Conservation (phyloP, 2,797 vertebrate genomes). For the Argya squamiceps region DNA sequence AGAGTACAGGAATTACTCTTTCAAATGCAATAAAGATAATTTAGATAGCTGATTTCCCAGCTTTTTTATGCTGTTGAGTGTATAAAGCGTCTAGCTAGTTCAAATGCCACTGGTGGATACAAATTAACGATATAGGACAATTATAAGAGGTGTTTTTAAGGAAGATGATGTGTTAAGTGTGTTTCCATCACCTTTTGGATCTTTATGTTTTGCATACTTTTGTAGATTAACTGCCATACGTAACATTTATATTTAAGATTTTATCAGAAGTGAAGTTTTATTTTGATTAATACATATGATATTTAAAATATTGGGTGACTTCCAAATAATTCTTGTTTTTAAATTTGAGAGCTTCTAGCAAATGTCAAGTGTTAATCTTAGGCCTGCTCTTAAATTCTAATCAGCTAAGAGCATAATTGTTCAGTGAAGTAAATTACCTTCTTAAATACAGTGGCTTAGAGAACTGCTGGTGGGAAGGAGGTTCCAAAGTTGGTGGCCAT, state of each 20-base stretch:
- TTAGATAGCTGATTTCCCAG: background rate
- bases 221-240: background rate
- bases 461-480: background rate
- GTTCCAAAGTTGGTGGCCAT: background rate
- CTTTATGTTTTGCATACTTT: background rate
- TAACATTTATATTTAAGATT: background rate
- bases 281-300: slow-evolving; percentile 19
- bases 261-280: background rate
- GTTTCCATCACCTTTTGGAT: background rate
- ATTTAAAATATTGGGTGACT: slow-evolving; percentile 32
- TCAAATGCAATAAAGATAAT: background rate
- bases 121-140: background rate
- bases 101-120: background rate
- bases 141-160: background rate
- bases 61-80: background rate
- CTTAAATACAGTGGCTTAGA: background rate
- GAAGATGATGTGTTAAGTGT: background rate
- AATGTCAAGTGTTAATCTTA: slow-evolving; percentile 69
- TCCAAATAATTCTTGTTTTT: slow-evolving; percentile 36
- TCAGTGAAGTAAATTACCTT: slow-evolving; percentile 36
- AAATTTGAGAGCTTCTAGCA: slow-evolving; percentile 34
- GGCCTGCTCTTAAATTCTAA: slow-evolving; percentile 48
- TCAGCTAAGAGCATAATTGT: slow-evolving; percentile 63
- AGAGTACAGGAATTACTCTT: background rate
- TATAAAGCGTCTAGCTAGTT: background rate